Percentiles rank a stretch among this genome's conserved stretches.
phyloP scores from a whole-genome alignment of 2,113 vertebrate genomes.

The Lagopus leucura region DNA sequence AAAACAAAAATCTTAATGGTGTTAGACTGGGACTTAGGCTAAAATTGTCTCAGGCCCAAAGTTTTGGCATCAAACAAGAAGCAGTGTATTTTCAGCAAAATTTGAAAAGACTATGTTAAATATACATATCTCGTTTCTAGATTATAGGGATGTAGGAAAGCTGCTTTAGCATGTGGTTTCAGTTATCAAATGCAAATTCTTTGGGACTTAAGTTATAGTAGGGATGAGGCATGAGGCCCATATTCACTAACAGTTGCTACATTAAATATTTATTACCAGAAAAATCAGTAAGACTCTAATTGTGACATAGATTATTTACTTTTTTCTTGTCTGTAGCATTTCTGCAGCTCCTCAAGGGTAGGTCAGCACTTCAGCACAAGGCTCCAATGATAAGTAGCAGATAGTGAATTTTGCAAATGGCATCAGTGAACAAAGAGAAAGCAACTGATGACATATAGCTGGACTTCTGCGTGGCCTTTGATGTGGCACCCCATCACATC shows the following conservation, averaged over 20 bases:
- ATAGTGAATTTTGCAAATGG: neutral
- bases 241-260: accelerated
- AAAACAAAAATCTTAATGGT: neutral
- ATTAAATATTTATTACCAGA: neutral
- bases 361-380: accelerated
- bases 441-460: too few relatives aligned
- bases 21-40: neutral
- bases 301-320: neutral
- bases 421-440: too few relatives aligned
- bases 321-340: neutral
- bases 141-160: neutral
- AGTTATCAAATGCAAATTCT: neutral
- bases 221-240: neutral
- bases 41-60: neutral
- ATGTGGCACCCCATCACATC: too few relatives aligned
- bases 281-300: neutral
- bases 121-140: neutral
- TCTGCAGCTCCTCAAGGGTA: neutral
- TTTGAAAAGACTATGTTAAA: neutral
- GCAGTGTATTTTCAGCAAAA: neutral
- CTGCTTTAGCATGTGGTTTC: constrained; percentile 9
- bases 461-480: too few relatives aligned
- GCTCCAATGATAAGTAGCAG: accelerated
- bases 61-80: neutral
- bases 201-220: neutral